These are phyloP conservation scores for Melopsittacus undulatus DNA, from an alignment of 2,797 vertebrate species.

Conservation along the genomic window DNA sequence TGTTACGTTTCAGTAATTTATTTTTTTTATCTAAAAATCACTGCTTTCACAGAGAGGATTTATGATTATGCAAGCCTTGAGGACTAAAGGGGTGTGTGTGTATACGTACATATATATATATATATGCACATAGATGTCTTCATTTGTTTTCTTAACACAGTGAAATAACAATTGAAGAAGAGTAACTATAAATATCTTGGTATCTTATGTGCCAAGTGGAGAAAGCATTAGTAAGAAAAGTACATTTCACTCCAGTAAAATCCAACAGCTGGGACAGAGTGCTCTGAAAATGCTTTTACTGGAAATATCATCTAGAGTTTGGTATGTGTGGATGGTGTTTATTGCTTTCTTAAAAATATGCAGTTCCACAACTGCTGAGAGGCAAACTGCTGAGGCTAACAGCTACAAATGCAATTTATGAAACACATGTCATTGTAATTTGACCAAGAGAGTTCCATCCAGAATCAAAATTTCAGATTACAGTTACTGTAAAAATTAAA, in stretches of 20 bases:
- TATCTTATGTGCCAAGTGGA: not conserved
- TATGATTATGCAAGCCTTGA: not conserved
- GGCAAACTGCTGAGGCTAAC: not conserved
- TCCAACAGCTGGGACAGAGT: not conserved
- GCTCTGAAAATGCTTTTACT: conserved; percentile 53
- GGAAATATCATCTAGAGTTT: conserved; percentile 29
- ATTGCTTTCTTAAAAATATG: conserved; percentile 34
- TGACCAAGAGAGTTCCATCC: not conserved
- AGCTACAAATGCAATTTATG: conserved; percentile 46
- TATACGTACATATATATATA: not conserved
- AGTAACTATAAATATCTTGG: not conserved
- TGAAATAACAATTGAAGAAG: not conserved
- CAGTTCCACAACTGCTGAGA: not conserved
- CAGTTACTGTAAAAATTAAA: conserved; percentile 16
- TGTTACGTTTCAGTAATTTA: not conserved
- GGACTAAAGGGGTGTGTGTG: not conserved
- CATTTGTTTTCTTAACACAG: not conserved
- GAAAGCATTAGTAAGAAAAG: conserved; percentile 9
- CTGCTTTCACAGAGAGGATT: not conserved
- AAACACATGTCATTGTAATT: not conserved
- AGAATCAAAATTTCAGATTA: conserved; percentile 13
- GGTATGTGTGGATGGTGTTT: not conserved
- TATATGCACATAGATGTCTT: not conserved
- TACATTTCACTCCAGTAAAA: not conserved
- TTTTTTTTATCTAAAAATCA: not conserved